Base-by-base conservation (phyloP, 1,140 invertebrate species). In the Drosophila sucinea region DNA sequence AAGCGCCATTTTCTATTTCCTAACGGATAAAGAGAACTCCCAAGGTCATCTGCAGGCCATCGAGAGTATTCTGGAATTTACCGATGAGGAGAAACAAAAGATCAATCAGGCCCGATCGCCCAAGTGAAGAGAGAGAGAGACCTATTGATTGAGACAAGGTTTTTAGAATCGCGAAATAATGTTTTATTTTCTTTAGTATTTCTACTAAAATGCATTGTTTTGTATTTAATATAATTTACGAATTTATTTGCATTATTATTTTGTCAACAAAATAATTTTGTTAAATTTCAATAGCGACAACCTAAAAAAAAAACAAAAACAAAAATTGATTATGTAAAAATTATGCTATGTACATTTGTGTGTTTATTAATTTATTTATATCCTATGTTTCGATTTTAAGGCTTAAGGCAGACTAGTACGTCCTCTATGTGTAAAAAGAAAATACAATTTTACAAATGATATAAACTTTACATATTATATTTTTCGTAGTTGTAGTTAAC, bases 1-100 rank as follows among this genome's bases (percentile, higher is more conserved):
- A 92, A 97, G 96, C 64, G 96, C 96, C n/a, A 94, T 98, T 79
- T 98, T 97, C 90, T 97, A 98, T 91, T 97, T 97, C 90, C 93
- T 98, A 51, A 97, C 96, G 0, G 96, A 98, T 89, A 95, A 95
- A 76, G 96, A 97, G 81, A 97, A 97, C 89, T 95, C 95, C 67
- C 95, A 96, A 77, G 96, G 96, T 8, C 96, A 98, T 91, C 92
- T 97, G 25, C 96, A 95, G 79, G 97, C 96, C 33, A 97, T 98
- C 75, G 95, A 97, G 91, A 97, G 96, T 92, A 97, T 97, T 78
- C 92, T 97, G 72, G 96, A 96, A 25, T 97, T 96, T 84, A 95
- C 94, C 29, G 94, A 96, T 32, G 93, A 93, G 35, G 96, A 97
- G 90, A 96, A 96, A 82, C 93, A 93, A 63, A 96, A 95, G 85